Base-by-base conservation (phyloP, 2,888 invertebrate genomes). In the Leptinotarsa peninsularis region DNA sequence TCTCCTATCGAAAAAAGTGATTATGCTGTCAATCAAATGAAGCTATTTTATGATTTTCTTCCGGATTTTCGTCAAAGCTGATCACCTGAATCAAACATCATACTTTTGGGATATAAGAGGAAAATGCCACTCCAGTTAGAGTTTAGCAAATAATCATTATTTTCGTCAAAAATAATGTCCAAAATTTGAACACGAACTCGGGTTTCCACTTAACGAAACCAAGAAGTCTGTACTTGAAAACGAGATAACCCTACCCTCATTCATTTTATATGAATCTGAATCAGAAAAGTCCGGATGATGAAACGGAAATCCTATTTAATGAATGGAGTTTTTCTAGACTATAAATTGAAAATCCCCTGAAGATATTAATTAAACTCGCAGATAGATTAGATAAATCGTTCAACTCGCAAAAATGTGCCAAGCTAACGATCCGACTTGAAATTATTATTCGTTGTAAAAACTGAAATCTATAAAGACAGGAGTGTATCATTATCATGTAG, bases 271-370 rank as follows among this genome's bases (percentile, higher is more conserved):
- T 56, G 33, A 69, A 56, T 21, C 49, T 21, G 14, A 33, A 69
- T 52, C n/a, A 54, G 10, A 56, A 14, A 33, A 69, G 21, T 56
- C 14, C 52, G 4, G 14, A 56, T 18, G 43, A 18, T 43, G 21
- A 56, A 54, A 54, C 18, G 18, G 43, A 56, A 69, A 43, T 69
- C 69, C 56, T 0, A 54, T 43, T 69, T n/a, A 27, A 56, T 56
- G 54, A 21, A 50, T 33, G 43, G 43, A 69, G 56, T 43, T 56
- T 33, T 54, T 56, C n/a, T 33, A 21, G 43, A 69, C 43, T 54
- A 56, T 69, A 33, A 69, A 69, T 69, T 69, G 56, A 54, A 68
- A 69, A 69, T 49, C 33, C 3, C 18, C 54, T 69, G 56, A 56
- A 27, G 69, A 43, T 23, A 68, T 23, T 68, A 69, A 69, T 69